These are phyloP conservation scores for Neelides folsomi DNA, from an alignment of 2,888 invertebrate species.

Conservation along the genomic window DNA sequence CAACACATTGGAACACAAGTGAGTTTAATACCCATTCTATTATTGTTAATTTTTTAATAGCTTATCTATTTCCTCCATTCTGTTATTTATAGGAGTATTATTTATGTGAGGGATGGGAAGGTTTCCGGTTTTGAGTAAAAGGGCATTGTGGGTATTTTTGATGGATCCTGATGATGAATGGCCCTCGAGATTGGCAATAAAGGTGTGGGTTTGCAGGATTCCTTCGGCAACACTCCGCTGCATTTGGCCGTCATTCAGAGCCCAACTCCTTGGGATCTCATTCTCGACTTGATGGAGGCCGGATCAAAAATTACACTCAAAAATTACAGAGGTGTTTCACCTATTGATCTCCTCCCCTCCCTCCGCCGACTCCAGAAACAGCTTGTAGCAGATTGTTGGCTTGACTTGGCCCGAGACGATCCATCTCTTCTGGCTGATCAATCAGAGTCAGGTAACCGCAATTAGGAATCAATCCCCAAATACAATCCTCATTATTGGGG, in stretches of 20 bases:
- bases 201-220: slow-evolving; percentile 39
- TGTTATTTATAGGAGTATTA: no score
- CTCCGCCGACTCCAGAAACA: slow-evolving; percentile 36
- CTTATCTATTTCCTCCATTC: no score
- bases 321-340: slow-evolving; percentile 43
- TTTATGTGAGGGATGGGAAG: no score
- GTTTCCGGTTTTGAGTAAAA: no score
- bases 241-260: slow-evolving; percentile 45
- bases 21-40: no score
- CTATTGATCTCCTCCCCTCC: slow-evolving; percentile 43
- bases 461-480: no score
- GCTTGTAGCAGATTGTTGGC: slow-evolving; percentile 40
- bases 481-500: no score
- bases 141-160: no score
- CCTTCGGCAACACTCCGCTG: slow-evolving; percentile 46
- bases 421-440: slow-evolving; percentile 32
- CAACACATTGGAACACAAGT: no score
- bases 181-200: no score
- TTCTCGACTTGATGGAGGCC: slow-evolving; percentile 42
- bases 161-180: no score
- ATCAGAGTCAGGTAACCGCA: slow-evolving; percentile 31
- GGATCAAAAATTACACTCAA: slow-evolving; percentile 40
- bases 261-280: slow-evolving; percentile 44
- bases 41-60: no score
- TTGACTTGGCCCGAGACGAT: slow-evolving; percentile 32